A percentile compares a stretch with the other conserved stretches of the same genome.
Conservation (phyloP, 2,113 vertebrate genomes). For the Monopterus albus region DNA sequence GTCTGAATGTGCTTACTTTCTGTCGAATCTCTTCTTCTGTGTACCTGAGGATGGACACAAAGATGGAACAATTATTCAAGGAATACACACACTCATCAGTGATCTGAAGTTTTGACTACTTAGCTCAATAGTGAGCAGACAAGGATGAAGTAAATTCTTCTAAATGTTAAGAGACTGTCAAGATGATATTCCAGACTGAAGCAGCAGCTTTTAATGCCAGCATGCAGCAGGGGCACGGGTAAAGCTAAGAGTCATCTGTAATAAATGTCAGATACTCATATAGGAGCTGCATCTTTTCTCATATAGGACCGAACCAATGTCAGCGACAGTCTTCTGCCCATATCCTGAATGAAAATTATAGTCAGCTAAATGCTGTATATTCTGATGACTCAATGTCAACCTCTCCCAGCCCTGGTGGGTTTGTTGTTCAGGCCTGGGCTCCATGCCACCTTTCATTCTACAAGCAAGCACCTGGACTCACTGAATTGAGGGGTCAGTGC, state of each 20-base stretch:
- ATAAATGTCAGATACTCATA: conserved; percentile 17
- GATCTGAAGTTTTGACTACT: background rate
- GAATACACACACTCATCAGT: background rate
- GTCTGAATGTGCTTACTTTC: conserved; percentile 97
- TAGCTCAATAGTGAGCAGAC: background rate
- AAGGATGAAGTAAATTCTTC: background rate
- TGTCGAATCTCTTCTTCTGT: conserved; percentile 94
- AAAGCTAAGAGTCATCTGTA: conserved; percentile 30
- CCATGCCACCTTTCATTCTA: conserved; percentile 50
- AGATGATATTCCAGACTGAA: background rate
- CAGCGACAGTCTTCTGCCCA: conserved; percentile 4
- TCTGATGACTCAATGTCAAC: conserved; percentile 45
- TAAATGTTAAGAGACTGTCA: conserved; percentile 1
- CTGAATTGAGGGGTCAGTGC: conserved; percentile 25
- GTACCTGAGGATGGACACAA: conserved; percentile 83
- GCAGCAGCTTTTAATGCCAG: conserved; percentile 14
- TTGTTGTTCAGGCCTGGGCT: conserved; percentile 6
- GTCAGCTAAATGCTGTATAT: conserved; percentile 24
- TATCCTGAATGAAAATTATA: conserved; percentile 7
- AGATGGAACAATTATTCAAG: conserved; percentile 18
- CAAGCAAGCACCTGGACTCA: background rate
- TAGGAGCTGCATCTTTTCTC: conserved; percentile 1
- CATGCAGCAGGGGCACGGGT: background rate
- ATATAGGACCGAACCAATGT: conserved; percentile 29
- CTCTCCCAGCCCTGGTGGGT: background rate